These are phyloP conservation scores for Limnephilus lunatus DNA, from an alignment of 2,888 invertebrate genomes.

Conservation along the genomic window DNA sequence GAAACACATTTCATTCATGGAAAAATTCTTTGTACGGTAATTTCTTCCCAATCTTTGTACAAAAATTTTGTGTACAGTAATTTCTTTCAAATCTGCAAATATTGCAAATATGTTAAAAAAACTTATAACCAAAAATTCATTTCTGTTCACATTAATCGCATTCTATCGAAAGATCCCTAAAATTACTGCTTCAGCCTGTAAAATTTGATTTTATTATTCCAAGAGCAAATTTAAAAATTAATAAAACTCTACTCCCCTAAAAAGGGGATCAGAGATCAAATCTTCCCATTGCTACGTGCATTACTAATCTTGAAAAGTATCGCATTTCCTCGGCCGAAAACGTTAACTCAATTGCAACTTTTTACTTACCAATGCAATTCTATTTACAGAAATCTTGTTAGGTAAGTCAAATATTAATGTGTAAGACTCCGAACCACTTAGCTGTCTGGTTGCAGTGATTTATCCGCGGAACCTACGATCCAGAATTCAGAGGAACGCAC, in stretches of 20 bases:
- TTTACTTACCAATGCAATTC: slow-evolving; percentile 25
- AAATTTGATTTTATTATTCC: too few species aligned
- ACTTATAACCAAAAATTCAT: too few species aligned
- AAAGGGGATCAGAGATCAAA: not conserved
- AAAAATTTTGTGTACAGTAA: too few species aligned
- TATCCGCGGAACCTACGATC: slow-evolving; percentile 8
- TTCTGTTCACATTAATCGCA: too few species aligned
- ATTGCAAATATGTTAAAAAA: too few species aligned
- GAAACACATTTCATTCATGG: too few species aligned
- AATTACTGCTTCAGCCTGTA: too few species aligned
- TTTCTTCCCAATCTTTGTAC: too few species aligned
- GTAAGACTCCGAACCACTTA: slow-evolving; percentile 32
- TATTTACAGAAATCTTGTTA: slow-evolving; percentile 43
- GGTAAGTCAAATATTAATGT: slow-evolving; percentile 26
- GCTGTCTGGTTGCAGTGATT: slow-evolving; percentile 19
- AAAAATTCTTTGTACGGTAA: too few species aligned
- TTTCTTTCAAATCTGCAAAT: too few species aligned
- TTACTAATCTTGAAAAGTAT: not conserved
- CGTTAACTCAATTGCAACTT: slow-evolving; percentile 38
- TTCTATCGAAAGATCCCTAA: too few species aligned
- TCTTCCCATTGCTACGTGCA: not conserved
- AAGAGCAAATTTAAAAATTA: too few species aligned
- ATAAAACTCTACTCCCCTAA: not conserved
- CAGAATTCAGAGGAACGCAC: not conserved
- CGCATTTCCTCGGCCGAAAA: not conserved